Base-by-base conservation (phyloP, 2,113 vertebrate genomes). In the Antechinus stuartii region DNA sequence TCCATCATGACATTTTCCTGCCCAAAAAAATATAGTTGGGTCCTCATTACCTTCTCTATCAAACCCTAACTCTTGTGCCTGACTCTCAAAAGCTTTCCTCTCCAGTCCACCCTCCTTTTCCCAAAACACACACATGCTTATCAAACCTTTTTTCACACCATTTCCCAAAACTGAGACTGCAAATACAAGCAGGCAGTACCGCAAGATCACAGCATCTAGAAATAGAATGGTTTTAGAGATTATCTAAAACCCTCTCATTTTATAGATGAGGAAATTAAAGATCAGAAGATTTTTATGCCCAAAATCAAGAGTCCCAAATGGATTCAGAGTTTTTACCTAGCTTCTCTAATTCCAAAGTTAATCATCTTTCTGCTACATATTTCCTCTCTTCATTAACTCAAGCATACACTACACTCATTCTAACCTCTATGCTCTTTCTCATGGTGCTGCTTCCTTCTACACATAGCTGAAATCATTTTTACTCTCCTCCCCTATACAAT, bases 1-100 rank as follows among this genome's bases (percentile, higher is more conserved):
- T 92, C 54, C 93, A 54, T 47, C 54, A 52, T 57, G 54, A 93
- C 93, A 91, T 25, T 84, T 53, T 89, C 30, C 89, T 96, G 91
- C 90, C 53, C 49, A 94, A 25, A 54, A 47, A 54, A 89, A 22
- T 30, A 35, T 54, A 56, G 26, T 0, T 94, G 50, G 89, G 91
- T 90, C 90, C 30, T 8, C 90, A 91, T 25, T 89, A 54, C 96
- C 2, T 76, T 84, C 30, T 53, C n/a, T 90, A 93, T 94, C 47
- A 76, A 91, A 57, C 54, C 61, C 76, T 52, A 90, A 91, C 19
- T 84, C 92, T 23, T 89, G 90, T 54, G 90, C 54, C 53, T 53
- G 90, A 56, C 35, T 93, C n/a, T 84, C 89, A 92, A 53, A 27
- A 90, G 89, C 89, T 95, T 25, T 89, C 47, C 27, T 56, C 22